Evolutionary conservation across 2,113 vertebrate species (phyloP).

Genomic region (Campylomormyrus numenius): DNA sequence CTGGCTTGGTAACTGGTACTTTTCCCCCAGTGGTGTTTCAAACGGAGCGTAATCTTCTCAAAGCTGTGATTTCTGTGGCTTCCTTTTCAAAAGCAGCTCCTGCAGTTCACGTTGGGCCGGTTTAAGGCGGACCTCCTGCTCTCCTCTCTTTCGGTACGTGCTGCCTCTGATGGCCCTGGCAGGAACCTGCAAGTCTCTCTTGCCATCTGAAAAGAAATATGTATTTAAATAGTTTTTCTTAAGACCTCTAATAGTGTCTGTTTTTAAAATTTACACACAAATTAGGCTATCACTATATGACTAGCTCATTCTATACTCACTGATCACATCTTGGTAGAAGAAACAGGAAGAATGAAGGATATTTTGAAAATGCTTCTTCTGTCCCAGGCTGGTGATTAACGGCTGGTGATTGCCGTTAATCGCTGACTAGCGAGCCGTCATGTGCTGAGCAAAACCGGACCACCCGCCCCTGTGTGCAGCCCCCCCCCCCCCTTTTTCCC

Average conservation of each 20-base stretch:
- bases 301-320: background rate
- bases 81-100: conserved; percentile 21
- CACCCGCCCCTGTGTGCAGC: background rate
- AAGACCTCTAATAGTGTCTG: background rate
- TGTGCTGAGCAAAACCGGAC: background rate
- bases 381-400: background rate
- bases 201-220: background rate
- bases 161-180: background rate
- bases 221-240: background rate
- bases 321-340: background rate
- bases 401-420: background rate
- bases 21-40: conserved; percentile 32
- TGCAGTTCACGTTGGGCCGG: background rate
- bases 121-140: background rate
- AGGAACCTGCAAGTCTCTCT: background rate
- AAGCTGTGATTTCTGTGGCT: conserved; percentile 33
- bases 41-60: conserved; percentile 28
- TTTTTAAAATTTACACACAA: background rate
- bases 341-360: background rate
- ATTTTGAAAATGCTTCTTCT: background rate
- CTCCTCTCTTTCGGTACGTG: background rate
- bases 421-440: background rate
- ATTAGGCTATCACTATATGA: background rate
- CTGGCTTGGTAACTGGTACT: conserved; percentile 38
- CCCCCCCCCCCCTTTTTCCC: background rate